Percentiles rank a stretch among this genome's conserved stretches.
Evolutionary conservation across 2,888 invertebrate genomes (phyloP).

Genomic region (Papilio protenor): DNA sequence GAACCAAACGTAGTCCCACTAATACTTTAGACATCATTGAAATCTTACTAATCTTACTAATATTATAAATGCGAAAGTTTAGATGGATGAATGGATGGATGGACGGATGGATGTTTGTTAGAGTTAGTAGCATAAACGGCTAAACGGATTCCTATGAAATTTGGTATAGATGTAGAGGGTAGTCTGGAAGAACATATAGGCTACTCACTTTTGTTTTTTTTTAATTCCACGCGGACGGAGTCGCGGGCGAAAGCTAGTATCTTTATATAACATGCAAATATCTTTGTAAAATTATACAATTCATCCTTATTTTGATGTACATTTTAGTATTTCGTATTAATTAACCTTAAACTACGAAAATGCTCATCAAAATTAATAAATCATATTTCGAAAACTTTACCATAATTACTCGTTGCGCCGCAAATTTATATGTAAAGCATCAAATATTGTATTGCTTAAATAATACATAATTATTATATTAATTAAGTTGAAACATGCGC

Average conservation of each 20-base stretch:
- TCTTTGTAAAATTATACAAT: background rate
- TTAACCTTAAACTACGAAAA: background rate
- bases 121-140: no score
- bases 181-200: no score
- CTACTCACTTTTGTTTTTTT: no score
- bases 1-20: background rate
- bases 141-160: no score
- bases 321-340: background rate
- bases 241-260: no score
- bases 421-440: background rate
- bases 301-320: background rate
- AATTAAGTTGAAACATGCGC: background rate
- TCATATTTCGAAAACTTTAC: background rate
- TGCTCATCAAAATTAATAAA: background rate
- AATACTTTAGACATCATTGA: background rate
- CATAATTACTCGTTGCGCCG: background rate
- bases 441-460: background rate
- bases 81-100: no score
- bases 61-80: no score
- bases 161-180: no score
- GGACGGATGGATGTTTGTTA: no score
- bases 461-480: background rate
- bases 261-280: background rate
- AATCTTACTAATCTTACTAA: no score
- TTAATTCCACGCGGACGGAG: no score